phyloP scores from a whole-genome alignment of 2,113 vertebrate species.

The Oreochromis niloticus region DNA sequence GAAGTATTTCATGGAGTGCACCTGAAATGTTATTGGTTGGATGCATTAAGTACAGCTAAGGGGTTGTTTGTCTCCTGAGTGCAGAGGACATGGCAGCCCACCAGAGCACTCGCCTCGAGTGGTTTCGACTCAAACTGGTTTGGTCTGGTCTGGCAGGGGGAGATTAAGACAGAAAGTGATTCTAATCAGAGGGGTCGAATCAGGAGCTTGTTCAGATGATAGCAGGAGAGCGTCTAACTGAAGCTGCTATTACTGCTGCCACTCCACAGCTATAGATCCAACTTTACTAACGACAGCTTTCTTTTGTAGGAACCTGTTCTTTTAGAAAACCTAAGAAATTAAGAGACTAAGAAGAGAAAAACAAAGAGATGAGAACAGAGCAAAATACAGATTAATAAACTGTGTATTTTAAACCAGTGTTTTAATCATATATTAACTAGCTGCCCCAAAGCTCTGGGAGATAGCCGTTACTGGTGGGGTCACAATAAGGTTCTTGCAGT shows the following conservation, averaged over 20 bases:
- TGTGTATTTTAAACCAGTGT: neutral
- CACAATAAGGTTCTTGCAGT: neutral
- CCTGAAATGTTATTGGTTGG: conserved; percentile 66
- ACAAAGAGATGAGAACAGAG: neutral
- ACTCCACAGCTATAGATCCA: neutral
- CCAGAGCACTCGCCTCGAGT: conserved; percentile 41
- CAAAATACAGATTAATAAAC: neutral
- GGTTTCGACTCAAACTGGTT: conserved; percentile 23
- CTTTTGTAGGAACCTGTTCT: neutral
- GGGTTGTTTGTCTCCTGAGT: conserved; percentile 61
- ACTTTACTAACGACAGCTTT: neutral
- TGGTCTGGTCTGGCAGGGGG: neutral
- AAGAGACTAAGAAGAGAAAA: neutral
- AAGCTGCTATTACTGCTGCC: neutral
- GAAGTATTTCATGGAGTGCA: conserved; percentile 59
- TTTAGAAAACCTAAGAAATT: neutral
- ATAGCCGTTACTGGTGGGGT: neutral
- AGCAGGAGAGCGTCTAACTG: neutral
- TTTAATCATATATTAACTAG: neutral
- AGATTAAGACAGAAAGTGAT: conserved; percentile 16
- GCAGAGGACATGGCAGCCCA: conserved; percentile 49
- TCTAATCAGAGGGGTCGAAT: conserved; percentile 36
- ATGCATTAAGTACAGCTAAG: conserved; percentile 70
- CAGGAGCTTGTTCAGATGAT: neutral
- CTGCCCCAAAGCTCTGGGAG: neutral